Evolutionary conservation across 1,140 invertebrate species (phyloP), one percentile per base, ranked within the genome.

Genomic region (Drosophila equinoxialis): DNA sequence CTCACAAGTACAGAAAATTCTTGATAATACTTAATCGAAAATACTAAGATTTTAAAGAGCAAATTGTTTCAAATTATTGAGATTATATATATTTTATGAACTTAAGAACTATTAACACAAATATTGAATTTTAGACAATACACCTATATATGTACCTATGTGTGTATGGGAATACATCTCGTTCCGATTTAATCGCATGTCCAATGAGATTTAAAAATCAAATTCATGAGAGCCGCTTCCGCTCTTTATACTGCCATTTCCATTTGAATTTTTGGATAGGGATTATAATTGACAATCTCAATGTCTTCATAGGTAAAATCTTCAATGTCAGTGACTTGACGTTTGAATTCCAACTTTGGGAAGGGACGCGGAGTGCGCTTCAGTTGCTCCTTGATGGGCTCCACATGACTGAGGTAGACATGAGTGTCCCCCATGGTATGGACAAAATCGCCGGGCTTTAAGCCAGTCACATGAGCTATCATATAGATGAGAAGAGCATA

Each of bases 351-450:
- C 11, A 99, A 91, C 62, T 93, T 96, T 3, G 99, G 98, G 92
- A 99, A 99, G 26, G 95, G 94, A 65, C 94, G 94, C 3, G 98
- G 98, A 71, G 93, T 92, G 65, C 99, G 95, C 90, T 95, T 92
- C 1, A 99, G 70, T 93, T 99, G 99, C 89, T 96, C 94, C 90
- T 96, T 94, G 1, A 99, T 92, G 4, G 97, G 95, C 59, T 96
- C 95, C 48, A 98, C 93, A 91, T 99, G 99, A 92, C 98, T 99
- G 2, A 95, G 91, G 91, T 99, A 99, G 3, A 99, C 95, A 93
- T 99, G 99, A 74, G 97, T 96, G 93, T 99, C 99, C 48, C 99
- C 99, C 69, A 99, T 94, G 7, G 97, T 98, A 92, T 99, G 98
- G 13, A 99, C 93, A 93, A 99, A 99, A 80, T 99, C 98, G 39